These are phyloP conservation scores for Fragum whitleyi DNA, from an alignment of 2,888 invertebrate genomes.

Conservation along the genomic window DNA sequence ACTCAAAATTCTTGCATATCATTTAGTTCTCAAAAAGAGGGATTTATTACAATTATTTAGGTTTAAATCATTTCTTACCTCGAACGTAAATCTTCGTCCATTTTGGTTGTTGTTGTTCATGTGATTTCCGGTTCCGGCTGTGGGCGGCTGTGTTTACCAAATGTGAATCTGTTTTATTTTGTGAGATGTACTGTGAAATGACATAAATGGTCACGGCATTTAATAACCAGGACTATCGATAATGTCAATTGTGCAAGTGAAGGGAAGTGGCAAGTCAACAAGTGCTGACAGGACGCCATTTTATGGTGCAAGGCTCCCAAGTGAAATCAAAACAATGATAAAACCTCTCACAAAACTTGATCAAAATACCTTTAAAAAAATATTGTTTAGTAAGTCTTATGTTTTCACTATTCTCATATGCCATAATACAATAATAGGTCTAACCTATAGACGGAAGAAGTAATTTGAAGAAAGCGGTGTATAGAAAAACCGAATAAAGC, in stretches of 20 bases:
- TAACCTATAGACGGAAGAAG: too few species aligned
- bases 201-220: too few species aligned
- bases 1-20: too few species aligned
- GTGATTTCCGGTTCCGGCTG: conserved; percentile 55
- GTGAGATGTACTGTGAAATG: too few species aligned
- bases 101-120: conserved; percentile 30
- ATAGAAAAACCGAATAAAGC: too few species aligned
- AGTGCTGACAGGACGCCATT: conserved; percentile 79
- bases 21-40: too few species aligned
- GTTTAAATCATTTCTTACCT: not conserved
- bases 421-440: too few species aligned
- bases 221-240: too few species aligned
- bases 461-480: too few species aligned
- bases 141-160: conserved; percentile 48
- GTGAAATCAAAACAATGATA: conserved; percentile 77
- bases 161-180: too few species aligned
- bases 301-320: conserved; percentile 78
- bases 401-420: too few species aligned
- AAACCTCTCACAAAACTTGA: conserved; percentile 78
- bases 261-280: conserved; percentile 75
- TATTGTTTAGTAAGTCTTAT: conserved; percentile 77
- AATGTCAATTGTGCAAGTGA: conserved; percentile 81
- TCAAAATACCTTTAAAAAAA: conserved; percentile 75
- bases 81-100: conserved; percentile 35
- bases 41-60: not conserved